Conservation (phyloP, 2,888 invertebrate species). For the Itoplectis maculator region DNA sequence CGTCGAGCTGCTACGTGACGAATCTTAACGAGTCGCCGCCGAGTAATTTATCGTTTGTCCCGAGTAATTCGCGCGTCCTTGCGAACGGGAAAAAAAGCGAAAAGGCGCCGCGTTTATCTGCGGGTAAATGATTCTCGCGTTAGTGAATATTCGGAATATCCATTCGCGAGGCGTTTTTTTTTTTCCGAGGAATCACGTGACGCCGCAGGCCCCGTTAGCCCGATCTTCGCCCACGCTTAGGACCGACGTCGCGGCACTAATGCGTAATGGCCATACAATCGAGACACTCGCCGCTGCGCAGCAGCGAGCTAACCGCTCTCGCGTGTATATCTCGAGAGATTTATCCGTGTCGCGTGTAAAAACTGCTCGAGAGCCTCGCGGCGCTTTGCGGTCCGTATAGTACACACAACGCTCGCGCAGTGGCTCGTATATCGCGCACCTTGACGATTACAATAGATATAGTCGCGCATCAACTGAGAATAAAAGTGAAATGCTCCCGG, state of each 20-base stretch:
- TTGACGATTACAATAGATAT: conserved; percentile 12
- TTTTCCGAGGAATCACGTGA: conserved; percentile 24
- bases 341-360: conserved; percentile 31
- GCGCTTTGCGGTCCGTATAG: neutral
- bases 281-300: conserved; percentile 38
- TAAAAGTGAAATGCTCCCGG: conserved; percentile 79
- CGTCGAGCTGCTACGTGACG: neutral
- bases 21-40: neutral
- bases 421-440: conserved; percentile 11
- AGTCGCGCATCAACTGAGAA: conserved; percentile 68
- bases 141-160: conserved; percentile 4
- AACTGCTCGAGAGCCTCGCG: neutral
- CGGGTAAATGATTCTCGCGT: neutral
- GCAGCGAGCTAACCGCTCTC: conserved; percentile 17
- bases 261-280: conserved; percentile 18
- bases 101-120: too few species aligned
- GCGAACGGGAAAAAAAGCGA: neutral
- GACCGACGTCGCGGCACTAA: conserved; percentile 25
- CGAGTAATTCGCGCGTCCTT: conserved; percentile 6
- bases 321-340: conserved; percentile 20
- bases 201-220: neutral
- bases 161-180: conserved; percentile 1
- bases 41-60: neutral
- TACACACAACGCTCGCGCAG: neutral
- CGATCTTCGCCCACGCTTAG: conserved; percentile 37